A percentile compares a stretch with the other conserved stretches of the same genome.
Conservation (phyloP, 2,888 invertebrate genomes). For the Nephrotoma flavescens region DNA sequence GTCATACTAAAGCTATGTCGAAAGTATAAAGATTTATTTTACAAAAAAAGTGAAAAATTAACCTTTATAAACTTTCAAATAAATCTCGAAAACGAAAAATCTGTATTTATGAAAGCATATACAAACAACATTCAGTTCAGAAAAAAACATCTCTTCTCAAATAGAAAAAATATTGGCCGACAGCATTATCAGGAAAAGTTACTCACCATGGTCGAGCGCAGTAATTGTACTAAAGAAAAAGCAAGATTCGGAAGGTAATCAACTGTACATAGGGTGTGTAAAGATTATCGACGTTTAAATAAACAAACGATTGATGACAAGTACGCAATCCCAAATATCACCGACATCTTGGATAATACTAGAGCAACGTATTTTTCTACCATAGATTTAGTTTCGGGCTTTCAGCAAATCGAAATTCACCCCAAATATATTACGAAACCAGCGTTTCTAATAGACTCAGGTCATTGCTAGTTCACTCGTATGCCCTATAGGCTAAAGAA, state of each 20-base stretch:
- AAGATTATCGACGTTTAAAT: background rate
- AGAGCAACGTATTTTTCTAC: conserved; percentile 18
- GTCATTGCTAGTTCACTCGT: conserved; percentile 4
- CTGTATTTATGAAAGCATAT: no score
- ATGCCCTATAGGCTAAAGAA: conserved; percentile 3
- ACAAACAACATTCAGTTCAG: no score
- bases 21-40: no score
- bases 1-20: no score
- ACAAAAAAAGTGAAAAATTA: no score
- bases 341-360: conserved; percentile 20
- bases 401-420: conserved; percentile 19
- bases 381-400: conserved; percentile 19
- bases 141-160: no score
- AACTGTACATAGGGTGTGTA: background rate
- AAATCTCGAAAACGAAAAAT: no score
- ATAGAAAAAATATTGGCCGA: background rate
- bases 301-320: conserved; percentile 10
- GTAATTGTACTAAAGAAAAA: background rate
- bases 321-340: conserved; percentile 17
- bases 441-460: conserved; percentile 10
- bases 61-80: no score
- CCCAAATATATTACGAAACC: conserved; percentile 18
- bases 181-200: background rate
- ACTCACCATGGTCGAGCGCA: background rate
- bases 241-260: background rate